A percentile compares a stretch with the other conserved stretches of the same genome.
Evolutionary conservation across 2,888 invertebrate genomes (phyloP).

Genomic region (Luperina nickerlii): DNA sequence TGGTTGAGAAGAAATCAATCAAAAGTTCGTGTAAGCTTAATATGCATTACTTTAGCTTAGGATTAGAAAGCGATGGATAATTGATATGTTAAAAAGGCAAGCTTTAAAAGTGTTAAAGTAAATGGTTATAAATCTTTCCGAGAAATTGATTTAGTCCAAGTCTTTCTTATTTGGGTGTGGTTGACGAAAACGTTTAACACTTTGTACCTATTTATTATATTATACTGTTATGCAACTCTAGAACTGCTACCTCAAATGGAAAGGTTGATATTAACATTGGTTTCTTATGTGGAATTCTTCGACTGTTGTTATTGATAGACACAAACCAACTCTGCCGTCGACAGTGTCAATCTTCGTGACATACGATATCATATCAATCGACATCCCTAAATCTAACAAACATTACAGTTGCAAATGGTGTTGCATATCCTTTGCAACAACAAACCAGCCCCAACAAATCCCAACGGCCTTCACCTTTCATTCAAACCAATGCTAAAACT

Average conservation of each 20-base stretch:
- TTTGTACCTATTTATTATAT: too few relatives aligned
- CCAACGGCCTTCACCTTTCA: background rate
- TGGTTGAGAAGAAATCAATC: slow-evolving; percentile 12
- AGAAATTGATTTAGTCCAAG: background rate
- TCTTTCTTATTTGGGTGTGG: background rate
- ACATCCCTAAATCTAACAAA: background rate
- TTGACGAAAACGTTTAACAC: background rate
- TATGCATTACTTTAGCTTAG: slow-evolving; percentile 30
- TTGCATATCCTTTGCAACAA: background rate
- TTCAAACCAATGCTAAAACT: background rate
- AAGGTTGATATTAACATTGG: too few relatives aligned
- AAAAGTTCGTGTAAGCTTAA: slow-evolving; percentile 20
- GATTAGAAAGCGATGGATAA: slow-evolving; percentile 43
- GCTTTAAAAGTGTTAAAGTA: background rate
- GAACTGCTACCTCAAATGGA: background rate
- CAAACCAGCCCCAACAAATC: background rate
- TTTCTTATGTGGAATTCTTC: background rate
- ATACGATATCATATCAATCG: too few relatives aligned
- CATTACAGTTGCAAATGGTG: background rate
- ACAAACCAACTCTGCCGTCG: too few relatives aligned
- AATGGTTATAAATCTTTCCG: background rate
- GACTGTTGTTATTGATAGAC: background rate
- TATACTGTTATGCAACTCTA: background rate
- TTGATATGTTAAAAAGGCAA: slow-evolving; percentile 11
- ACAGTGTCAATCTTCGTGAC: background rate